phyloP scores from a whole-genome alignment of 2,113 vertebrate genomes.

The Sardina pilchardus region DNA sequence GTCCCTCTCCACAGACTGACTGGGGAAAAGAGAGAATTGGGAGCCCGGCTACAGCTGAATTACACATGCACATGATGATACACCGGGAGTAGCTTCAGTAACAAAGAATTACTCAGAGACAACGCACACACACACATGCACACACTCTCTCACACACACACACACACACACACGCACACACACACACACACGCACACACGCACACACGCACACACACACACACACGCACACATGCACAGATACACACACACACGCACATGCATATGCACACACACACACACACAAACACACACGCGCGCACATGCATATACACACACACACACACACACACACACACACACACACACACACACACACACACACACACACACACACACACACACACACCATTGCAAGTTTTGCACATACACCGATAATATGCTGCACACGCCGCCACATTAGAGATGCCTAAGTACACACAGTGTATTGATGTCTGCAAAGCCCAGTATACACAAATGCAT shows the following conservation, averaged over 20 bases:
- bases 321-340: neutral
- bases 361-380: neutral
- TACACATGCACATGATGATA: constrained; percentile 1
- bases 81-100: neutral
- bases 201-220: neutral
- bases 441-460: neutral
- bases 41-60: neutral
- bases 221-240: constrained; percentile 5
- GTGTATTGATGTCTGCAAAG: neutral
- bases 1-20: neutral
- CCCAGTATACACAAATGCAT: neutral
- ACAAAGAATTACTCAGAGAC: neutral
- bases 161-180: neutral
- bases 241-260: constrained; percentile 18
- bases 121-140: neutral
- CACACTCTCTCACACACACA: neutral
- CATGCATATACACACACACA: neutral
- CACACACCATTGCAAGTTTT: neutral
- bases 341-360: neutral
- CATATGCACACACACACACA: neutral
- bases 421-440: neutral
- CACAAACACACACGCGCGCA: constrained; percentile 9
- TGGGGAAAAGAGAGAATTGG: neutral
- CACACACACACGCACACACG: neutral
- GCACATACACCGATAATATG: neutral